Evolutionary conservation across 1,140 invertebrate species (phyloP).

Genomic region (Lysiphlebus fabarum): DNA sequence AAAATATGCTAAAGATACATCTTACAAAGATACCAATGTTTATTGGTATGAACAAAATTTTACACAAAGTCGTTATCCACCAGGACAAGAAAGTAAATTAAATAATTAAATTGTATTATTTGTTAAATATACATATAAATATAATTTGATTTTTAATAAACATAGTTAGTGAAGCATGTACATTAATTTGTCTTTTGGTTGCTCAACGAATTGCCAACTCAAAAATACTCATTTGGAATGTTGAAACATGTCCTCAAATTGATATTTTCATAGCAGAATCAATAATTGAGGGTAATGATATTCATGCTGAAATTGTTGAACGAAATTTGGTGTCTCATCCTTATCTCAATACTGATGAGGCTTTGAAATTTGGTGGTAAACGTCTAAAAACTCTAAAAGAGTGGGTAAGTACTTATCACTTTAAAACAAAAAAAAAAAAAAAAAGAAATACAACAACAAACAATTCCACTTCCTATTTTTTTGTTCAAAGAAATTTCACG

Average conservation of each 20-base stretch:
- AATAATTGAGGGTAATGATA: slow-evolving; percentile 47
- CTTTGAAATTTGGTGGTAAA: slow-evolving; percentile 40
- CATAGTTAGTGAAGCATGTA: slow-evolving; percentile 48
- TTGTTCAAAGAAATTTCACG: slow-evolving; percentile 40
- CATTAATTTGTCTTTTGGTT: slow-evolving; percentile 49
- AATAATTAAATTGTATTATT: slow-evolving; percentile 5
- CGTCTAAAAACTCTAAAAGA: slow-evolving; percentile 43
- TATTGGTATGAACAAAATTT: slow-evolving; percentile 48
- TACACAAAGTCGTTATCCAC: slow-evolving; percentile 50
- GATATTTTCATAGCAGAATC: slow-evolving; percentile 44
- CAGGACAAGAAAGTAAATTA: slow-evolving; percentile 47
- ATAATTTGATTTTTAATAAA: slow-evolving; percentile 24
- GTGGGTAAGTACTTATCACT: no score
- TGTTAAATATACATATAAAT: slow-evolving; percentile 6
- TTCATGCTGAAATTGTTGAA: slow-evolving; percentile 40
- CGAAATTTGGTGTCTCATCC: slow-evolving; percentile 41
- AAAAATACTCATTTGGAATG: slow-evolving; percentile 31
- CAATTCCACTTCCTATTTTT: not conserved
- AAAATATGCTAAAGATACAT: slow-evolving; percentile 38
- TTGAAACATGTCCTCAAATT: slow-evolving; percentile 36
- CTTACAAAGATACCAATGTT: slow-evolving; percentile 32
- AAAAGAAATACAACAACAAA: slow-evolving; percentile 3
- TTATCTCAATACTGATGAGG: slow-evolving; percentile 46
- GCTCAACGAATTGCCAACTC: slow-evolving; percentile 42
- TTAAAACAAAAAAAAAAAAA: no score